A percentile compares a stretch with the other conserved stretches of the same genome.
Evolutionary conservation across 1,140 invertebrate species (phyloP).

Genomic region (Cydia amplana): DNA sequence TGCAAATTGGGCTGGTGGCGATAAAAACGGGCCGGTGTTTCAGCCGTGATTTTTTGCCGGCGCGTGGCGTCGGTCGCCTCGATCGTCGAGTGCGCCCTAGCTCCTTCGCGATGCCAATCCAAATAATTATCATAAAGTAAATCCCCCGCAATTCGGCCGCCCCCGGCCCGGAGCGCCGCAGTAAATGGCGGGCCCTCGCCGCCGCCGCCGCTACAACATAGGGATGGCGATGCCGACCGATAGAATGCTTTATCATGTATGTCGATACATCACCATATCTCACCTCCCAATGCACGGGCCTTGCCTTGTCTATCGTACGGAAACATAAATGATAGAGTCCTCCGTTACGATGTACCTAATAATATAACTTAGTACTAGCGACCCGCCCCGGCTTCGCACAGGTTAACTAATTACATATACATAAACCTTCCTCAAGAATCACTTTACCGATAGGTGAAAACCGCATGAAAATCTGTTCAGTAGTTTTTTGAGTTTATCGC

Average conservation of each 20-base stretch:
- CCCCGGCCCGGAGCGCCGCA: constrained; percentile 49
- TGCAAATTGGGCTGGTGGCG: constrained; percentile 43
- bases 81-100: constrained; percentile 46
- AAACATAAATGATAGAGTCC: background rate
- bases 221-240: constrained; percentile 43
- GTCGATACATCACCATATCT: constrained; percentile 35
- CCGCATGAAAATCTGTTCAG: too few species aligned
- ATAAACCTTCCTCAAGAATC: too few species aligned
- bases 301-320: background rate
- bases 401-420: too few species aligned
- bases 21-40: constrained; percentile 44
- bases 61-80: constrained; percentile 45
- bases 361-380: too few species aligned
- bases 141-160: constrained; percentile 67
- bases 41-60: constrained; percentile 55
- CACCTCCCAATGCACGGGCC: background rate
- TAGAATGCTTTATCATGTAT: constrained; percentile 39
- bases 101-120: constrained; percentile 66
- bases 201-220: constrained; percentile 41
- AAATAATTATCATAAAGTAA: constrained; percentile 76
- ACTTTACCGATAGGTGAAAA: too few species aligned
- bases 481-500: too few species aligned
- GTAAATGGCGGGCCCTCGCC: constrained; percentile 55
- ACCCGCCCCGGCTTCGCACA: too few species aligned
- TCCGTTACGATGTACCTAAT: background rate